A percentile compares a stretch with the other conserved stretches of the same genome.
Conservation (phyloP, 2,113 vertebrate genomes). For the Brachyhypopomus occidentalis region DNA sequence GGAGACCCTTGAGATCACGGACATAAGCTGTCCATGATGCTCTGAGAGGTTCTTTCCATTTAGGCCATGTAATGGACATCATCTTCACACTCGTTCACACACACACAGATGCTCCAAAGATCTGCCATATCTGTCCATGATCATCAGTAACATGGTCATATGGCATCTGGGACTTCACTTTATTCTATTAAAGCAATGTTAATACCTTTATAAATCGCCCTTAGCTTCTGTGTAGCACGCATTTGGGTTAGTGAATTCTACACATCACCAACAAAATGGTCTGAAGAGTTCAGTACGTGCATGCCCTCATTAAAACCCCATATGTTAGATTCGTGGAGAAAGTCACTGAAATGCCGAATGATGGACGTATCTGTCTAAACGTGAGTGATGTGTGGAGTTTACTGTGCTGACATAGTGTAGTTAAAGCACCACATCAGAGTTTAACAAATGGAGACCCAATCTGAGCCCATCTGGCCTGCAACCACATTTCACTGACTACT, state of each 20-base stretch:
- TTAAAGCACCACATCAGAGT: no score
- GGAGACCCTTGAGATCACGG: not conserved
- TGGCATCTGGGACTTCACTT: not conserved
- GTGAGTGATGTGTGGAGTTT: not conserved
- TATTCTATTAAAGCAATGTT: slow-evolving; percentile 2
- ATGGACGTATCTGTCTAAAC: no score
- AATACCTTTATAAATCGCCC: not conserved
- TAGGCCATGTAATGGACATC: not conserved
- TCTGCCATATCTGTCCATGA: not conserved
- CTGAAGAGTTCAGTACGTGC: not conserved
- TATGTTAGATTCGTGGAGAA: not conserved
- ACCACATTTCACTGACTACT: no score
- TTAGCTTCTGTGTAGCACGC: not conserved
- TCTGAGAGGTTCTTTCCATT: not conserved
- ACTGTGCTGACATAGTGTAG: not conserved
- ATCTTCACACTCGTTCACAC: not conserved
- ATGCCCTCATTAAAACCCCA: not conserved
- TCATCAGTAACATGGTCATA: not conserved
- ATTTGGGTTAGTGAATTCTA: not conserved
- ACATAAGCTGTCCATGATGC: not conserved
- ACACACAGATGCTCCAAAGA: not conserved
- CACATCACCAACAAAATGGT: not conserved
- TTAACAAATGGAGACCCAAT: no score
- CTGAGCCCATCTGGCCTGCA: no score
- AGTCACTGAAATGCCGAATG: not conserved